Conservation (phyloP, 2,888 invertebrate genomes). For the Lymantria monacha region DNA sequence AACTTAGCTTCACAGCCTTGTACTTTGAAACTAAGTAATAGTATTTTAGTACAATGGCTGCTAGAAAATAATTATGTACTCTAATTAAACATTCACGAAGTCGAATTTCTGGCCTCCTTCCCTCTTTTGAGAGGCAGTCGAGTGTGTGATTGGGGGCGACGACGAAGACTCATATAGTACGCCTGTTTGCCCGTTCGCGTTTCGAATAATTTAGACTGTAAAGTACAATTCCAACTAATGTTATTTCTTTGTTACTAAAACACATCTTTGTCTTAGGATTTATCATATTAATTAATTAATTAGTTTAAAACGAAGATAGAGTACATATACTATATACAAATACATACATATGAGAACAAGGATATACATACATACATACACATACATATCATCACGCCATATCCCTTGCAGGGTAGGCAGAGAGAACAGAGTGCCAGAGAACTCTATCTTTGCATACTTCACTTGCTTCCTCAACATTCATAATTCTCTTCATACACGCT, state of each 20-base stretch:
- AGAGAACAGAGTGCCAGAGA: too few species aligned
- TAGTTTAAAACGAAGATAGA: not conserved
- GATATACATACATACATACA: not conserved
- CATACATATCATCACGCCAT: too few species aligned
- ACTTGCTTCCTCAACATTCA: too few species aligned
- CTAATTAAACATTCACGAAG: conserved; percentile 56
- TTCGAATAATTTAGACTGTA: conserved; percentile 24
- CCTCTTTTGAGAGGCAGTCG: conserved; percentile 60
- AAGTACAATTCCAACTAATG: conserved; percentile 25
- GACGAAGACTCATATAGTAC: conserved; percentile 40
- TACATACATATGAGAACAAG: not conserved
- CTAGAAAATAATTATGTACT: conserved; percentile 53
- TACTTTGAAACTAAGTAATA: conserved; percentile 8
- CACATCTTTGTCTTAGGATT: conserved; percentile 1
- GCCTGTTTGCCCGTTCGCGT: conserved; percentile 40
- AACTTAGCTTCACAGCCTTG: not conserved
- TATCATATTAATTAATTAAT: not conserved
- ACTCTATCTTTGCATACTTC: too few species aligned
- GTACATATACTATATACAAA: too few species aligned
- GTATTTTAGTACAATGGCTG: conserved; percentile 13
- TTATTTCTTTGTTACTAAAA: conserved; percentile 21
- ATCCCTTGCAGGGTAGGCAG: too few species aligned
- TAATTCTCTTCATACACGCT: too few species aligned
- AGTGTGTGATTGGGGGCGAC: conserved; percentile 68
- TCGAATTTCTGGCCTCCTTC: conserved; percentile 47